Evolutionary conservation across 2,888 invertebrate genomes (phyloP).

Genomic region (Psylliodes chrysocephalus): DNA sequence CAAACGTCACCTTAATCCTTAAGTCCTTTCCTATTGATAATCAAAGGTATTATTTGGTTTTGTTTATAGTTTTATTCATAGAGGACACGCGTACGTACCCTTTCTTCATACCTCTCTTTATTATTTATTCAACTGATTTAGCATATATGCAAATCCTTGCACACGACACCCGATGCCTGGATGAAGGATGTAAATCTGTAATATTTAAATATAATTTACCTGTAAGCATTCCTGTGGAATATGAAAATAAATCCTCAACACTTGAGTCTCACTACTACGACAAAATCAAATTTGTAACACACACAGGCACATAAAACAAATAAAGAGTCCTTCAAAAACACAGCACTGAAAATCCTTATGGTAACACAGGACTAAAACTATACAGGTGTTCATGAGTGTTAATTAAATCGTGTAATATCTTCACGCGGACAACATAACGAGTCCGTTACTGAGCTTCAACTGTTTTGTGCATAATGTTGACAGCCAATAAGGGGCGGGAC

Average conservation of each 20-base stretch:
- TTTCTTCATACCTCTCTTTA: neutral
- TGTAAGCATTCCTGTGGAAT: constrained; percentile 59
- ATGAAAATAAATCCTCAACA: constrained; percentile 55
- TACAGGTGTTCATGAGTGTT: constrained; percentile 46
- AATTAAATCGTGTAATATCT: constrained; percentile 59
- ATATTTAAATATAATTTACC: constrained; percentile 49
- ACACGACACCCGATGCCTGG: constrained; percentile 13
- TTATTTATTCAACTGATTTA: neutral
- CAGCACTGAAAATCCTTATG: constrained; percentile 53
- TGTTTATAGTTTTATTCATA: neutral
- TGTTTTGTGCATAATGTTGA: constrained; percentile 65
- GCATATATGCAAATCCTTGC: constrained; percentile 29
- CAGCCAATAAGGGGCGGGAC: constrained; percentile 65
- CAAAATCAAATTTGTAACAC: constrained; percentile 50
- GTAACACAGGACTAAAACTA: constrained; percentile 44
- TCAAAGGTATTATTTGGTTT: neutral
- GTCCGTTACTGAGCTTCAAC: constrained; percentile 64
- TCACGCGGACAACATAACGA: constrained; percentile 64
- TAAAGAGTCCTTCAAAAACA: constrained; percentile 51
- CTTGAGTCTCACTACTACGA: constrained; percentile 57
- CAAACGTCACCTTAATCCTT: too few relatives aligned
- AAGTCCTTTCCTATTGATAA: neutral
- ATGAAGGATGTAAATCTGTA: constrained; percentile 15
- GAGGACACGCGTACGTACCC: neutral
- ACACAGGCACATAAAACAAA: constrained; percentile 53